Conservation (phyloP, 1,140 invertebrate genomes). For the Trichogramma pretiosum region DNA sequence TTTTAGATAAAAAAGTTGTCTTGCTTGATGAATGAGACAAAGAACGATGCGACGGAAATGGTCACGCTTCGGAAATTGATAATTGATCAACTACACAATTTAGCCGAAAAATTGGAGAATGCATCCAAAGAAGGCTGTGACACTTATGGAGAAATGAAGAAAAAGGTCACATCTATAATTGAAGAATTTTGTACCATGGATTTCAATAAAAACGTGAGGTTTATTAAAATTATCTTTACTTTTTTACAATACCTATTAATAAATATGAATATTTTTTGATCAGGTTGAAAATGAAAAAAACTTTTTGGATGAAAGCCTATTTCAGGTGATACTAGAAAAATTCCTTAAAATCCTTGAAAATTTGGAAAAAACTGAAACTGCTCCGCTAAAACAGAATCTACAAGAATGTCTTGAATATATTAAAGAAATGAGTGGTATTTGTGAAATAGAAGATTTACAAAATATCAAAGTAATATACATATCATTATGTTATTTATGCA, state of each 20-base stretch:
- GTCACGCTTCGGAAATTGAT: constrained; percentile 19
- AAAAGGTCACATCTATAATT: constrained; percentile 21
- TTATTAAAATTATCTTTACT: background rate
- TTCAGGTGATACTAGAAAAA: constrained; percentile 23
- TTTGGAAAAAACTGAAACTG: constrained; percentile 34
- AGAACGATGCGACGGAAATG: constrained; percentile 10
- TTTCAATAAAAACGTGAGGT: constrained; percentile 21
- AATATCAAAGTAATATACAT: constrained; percentile 37
- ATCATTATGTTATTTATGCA: constrained; percentile 3
- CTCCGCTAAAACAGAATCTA: constrained; percentile 35
- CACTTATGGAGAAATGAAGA: constrained; percentile 28
- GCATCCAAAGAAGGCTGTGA: constrained; percentile 21
- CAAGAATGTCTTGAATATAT: constrained; percentile 35
- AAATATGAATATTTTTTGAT: background rate
- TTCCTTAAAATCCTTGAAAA: constrained; percentile 27
- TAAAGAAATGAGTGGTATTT: constrained; percentile 35
- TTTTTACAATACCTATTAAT: background rate
- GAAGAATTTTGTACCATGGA: constrained; percentile 26
- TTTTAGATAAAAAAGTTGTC: constrained; percentile 28
- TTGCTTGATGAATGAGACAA: constrained; percentile 12
- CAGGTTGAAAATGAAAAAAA: constrained; percentile 15
- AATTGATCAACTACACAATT: constrained; percentile 20
- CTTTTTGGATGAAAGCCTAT: constrained; percentile 16
- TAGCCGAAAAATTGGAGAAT: constrained; percentile 28
- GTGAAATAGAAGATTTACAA: constrained; percentile 39